Percentiles rank a stretch among this genome's conserved stretches.
Evolutionary conservation across 2,113 vertebrate genomes (phyloP).

Genomic region (Piaya cayana): DNA sequence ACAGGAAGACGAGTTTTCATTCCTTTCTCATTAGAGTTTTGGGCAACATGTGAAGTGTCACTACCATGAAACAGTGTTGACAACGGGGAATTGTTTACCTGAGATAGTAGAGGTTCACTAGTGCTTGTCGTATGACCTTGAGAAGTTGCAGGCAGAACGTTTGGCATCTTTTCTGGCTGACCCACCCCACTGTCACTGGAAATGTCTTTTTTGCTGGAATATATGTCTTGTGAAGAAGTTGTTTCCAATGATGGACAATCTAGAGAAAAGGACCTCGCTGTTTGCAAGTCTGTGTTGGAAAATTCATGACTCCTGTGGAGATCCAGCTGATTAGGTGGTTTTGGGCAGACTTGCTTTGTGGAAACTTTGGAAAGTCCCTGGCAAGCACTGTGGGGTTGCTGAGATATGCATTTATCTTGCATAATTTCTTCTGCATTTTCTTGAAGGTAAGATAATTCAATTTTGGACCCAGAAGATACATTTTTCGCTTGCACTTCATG

Average conservation of each 20-base stretch:
- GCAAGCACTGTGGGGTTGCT: slow-evolving; percentile 66
- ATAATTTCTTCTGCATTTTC: slow-evolving; percentile 71
- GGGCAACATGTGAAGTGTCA: slow-evolving; percentile 23
- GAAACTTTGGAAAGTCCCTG: slow-evolving; percentile 77
- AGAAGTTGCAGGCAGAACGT: slow-evolving; percentile 53
- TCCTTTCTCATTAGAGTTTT: slow-evolving; percentile 75
- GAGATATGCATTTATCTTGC: slow-evolving; percentile 67
- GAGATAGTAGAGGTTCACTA: slow-evolving; percentile 70
- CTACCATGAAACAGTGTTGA: slow-evolving; percentile 53
- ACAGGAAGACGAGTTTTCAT: slow-evolving; percentile 83
- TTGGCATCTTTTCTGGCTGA: slow-evolving; percentile 67
- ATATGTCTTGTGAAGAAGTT: slow-evolving; percentile 62
- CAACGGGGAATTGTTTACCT: slow-evolving; percentile 56
- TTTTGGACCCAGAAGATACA: slow-evolving; percentile 68
- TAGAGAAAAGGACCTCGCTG: slow-evolving; percentile 70
- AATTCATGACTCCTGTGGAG: slow-evolving; percentile 67
- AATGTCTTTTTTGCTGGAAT: slow-evolving; percentile 69
- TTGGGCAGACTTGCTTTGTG: slow-evolving; percentile 74
- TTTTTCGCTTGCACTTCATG: slow-evolving; percentile 77
- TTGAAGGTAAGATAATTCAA: slow-evolving; percentile 62
- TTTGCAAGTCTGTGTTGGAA: slow-evolving; percentile 68
- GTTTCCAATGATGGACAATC: slow-evolving; percentile 67
- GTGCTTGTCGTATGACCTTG: slow-evolving; percentile 55
- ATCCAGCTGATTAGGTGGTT: slow-evolving; percentile 75
- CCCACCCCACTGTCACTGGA: slow-evolving; percentile 58